A percentile compares a stretch with the other conserved stretches of the same genome.
Conservation (phyloP, 2,888 invertebrate species). For the Enchytraeus crypticus region DNA sequence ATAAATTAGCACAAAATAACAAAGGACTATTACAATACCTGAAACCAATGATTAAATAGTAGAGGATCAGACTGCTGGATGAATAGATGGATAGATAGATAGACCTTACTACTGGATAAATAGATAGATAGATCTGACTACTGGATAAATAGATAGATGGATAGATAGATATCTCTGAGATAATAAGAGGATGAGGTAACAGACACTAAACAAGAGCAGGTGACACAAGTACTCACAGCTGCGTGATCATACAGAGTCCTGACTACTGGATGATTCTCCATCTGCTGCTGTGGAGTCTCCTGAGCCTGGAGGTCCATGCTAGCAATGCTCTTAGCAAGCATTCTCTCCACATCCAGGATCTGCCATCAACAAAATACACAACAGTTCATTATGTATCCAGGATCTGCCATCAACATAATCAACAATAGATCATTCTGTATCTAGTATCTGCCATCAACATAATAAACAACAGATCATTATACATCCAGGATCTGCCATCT, state of each 20-base stretch:
- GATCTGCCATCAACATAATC: conserved; percentile 57
- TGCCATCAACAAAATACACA: conserved; percentile 52
- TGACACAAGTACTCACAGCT: conserved; percentile 56
- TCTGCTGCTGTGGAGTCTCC: conserved; percentile 55
- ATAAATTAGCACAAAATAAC: too few species aligned
- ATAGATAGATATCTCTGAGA: too few species aligned
- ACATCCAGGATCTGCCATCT: conserved; percentile 86
- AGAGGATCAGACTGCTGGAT: too few species aligned
- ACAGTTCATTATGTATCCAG: conserved; percentile 97
- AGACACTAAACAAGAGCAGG: too few species aligned
- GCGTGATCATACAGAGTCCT: conserved; percentile 93
- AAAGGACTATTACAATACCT: too few species aligned
- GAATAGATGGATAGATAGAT: too few species aligned
- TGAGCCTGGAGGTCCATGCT: conserved; percentile 47
- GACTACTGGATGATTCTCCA: conserved; percentile 90
- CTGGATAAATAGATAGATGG: too few species aligned
- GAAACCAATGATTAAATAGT: too few species aligned
- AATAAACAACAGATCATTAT: conserved; percentile 80
- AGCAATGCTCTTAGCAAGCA: conserved; percentile 91
- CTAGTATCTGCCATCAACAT: conserved; percentile 67
- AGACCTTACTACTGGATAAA: too few species aligned
- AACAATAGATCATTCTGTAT: conserved; percentile 93
- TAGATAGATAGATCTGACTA: too few species aligned
- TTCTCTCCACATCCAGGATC: conserved; percentile 96
- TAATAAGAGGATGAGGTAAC: too few species aligned